Base-by-base conservation (phyloP, 2,113 vertebrate species). In the Aegithalos caudatus region DNA sequence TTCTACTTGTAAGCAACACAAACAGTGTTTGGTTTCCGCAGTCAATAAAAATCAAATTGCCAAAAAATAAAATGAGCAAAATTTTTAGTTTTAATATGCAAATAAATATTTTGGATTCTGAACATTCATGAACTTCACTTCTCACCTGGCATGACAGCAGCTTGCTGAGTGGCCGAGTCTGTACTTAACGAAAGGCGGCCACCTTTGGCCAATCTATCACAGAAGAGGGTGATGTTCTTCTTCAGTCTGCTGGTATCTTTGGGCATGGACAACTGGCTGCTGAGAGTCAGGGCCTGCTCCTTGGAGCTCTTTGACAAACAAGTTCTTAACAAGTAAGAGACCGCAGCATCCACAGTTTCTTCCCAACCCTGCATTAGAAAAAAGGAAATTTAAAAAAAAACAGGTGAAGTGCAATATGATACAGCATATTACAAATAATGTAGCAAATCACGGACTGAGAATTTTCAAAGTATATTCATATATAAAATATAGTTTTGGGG, bases 251-350 rank as follows among this genome's bases (percentile, higher is more conserved):
- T 95, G 1, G 99, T 99, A 85, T 99, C 99, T 54, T 97, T 98
- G 65, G 99, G 99, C 35, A 98, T 98, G 92, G 74, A 95, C 81
- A 99, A 92, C 42, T 98, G 97, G 50, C 96, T 98, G 38, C 90
- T 95, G 83, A 99, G 96, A 82, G 96, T 98, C 60, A 99, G 90
- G 37, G 98, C 98, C 97, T 99, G 99, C 64, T 99, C 99, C 95
- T 99, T 99, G 17, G 99, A 98, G 90, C 98, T 99, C 94, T 98
- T 99, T 0, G 99, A 99, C 35, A 99, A 97, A 96, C 99, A 99
- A 48, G 98, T 99, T 90, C 98, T 98, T 95, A 99, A 89, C 42
- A 99, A 98, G 94, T 99, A 99, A 78, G 99, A 98, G 58, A 99
- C 85, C 0, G 99, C 98, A 3, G 99, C 98, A 71, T 99, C 99